phyloP scores from a whole-genome alignment of 2,888 invertebrate species.

The Girardia tigrina region DNA sequence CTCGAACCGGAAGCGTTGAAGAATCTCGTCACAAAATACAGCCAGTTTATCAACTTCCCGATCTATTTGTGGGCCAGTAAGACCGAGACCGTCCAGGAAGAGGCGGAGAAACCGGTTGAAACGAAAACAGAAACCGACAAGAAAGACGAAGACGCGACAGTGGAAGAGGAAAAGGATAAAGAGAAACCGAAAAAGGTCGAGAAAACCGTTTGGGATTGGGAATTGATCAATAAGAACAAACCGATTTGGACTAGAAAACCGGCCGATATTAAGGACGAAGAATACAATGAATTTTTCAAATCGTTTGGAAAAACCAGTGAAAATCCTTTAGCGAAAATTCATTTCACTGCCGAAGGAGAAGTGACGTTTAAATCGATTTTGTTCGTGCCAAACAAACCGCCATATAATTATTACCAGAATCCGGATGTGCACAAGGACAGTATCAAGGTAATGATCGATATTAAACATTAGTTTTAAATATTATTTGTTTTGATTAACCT shows the following conservation, averaged over 20 bases:
- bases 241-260: constrained; percentile 95
- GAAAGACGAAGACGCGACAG: neutral
- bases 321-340: constrained; percentile 70
- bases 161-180: constrained; percentile 52
- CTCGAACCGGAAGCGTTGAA: constrained; percentile 78
- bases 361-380: constrained; percentile 92
- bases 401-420: constrained; percentile 1
- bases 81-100: constrained; percentile 58
- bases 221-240: constrained; percentile 82
- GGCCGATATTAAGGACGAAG: constrained; percentile 66
- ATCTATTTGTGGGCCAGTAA: constrained; percentile 78
- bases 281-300: constrained; percentile 89
- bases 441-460: neutral
- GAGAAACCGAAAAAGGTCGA: constrained; percentile 66
- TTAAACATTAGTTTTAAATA: neutral
- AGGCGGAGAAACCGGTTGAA: constrained; percentile 44
- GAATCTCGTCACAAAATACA: constrained; percentile 83
- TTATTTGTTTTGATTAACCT: neutral
- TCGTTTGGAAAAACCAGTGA: constrained; percentile 74
- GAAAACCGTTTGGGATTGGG: constrained; percentile 96
- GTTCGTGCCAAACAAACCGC: constrained; percentile 61
- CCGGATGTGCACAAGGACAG: neutral
- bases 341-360: constrained; percentile 96
- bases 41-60: constrained; percentile 98
- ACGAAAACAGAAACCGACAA: constrained; percentile 37